phyloP scores from a whole-genome alignment of 2,113 vertebrate genomes.

The Hemicordylus capensis region DNA sequence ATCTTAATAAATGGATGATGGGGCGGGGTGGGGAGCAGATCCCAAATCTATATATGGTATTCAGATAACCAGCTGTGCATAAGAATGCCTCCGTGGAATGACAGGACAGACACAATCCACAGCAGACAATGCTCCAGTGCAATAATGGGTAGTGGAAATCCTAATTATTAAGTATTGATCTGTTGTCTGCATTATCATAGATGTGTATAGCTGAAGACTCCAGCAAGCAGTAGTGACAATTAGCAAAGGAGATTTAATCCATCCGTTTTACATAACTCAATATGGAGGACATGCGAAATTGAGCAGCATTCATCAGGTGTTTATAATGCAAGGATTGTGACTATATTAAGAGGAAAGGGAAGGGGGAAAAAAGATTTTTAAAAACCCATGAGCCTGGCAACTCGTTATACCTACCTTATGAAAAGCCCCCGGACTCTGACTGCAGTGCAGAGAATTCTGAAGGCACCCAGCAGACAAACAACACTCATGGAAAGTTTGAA shows the following conservation, averaged over 20 bases:
- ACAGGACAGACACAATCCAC: not conserved
- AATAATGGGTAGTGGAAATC: conserved; percentile 14
- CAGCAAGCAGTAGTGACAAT: not conserved
- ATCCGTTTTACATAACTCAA: not conserved
- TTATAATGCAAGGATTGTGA: not conserved
- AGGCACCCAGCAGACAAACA: not conserved
- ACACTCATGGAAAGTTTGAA: not conserved
- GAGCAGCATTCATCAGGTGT: not conserved
- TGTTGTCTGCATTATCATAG: not conserved
- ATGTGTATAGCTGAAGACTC: not conserved
- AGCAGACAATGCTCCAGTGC: not conserved
- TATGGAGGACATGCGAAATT: not conserved
- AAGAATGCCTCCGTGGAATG: not conserved
- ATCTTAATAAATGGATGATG: not conserved
- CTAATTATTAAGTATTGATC: conserved; percentile 29
- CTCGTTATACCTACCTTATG: not conserved
- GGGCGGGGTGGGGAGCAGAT: not conserved
- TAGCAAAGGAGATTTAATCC: conserved; percentile 3
- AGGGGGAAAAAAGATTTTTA: not conserved
- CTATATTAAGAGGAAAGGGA: not conserved
- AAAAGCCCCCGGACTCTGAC: not conserved
- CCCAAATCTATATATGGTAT: not conserved
- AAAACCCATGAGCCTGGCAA: too few species aligned
- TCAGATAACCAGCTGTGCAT: not conserved
- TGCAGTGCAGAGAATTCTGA: not conserved